Percentiles rank a stretch among this genome's conserved stretches.
phyloP scores from a whole-genome alignment of 1,140 invertebrate genomes.

The Protaetia brevitarsis region DNA sequence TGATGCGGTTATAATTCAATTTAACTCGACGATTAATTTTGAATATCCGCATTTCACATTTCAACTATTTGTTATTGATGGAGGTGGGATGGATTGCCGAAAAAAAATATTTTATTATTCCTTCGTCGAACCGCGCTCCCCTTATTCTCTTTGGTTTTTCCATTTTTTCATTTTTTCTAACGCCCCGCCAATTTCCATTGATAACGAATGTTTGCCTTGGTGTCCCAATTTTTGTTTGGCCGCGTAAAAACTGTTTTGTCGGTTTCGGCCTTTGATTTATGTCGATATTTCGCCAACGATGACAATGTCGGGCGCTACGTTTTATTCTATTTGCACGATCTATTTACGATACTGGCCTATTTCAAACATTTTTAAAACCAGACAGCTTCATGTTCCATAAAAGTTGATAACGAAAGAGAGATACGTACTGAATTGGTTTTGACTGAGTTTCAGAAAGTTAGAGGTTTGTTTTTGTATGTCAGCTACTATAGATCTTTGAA shows the following conservation, averaged over 20 bases:
- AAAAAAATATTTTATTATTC: constrained; percentile 15
- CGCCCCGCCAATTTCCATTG: constrained; percentile 10
- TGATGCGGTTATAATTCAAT: constrained; percentile 32
- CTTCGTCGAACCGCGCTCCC: neutral
- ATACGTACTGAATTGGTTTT: no score
- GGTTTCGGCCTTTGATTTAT: constrained; percentile 5
- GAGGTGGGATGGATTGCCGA: neutral
- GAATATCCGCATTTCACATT: constrained; percentile 22
- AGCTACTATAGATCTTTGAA: no score
- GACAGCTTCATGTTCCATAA: no score
- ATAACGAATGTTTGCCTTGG: constrained; percentile 12
- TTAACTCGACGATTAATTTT: constrained; percentile 27
- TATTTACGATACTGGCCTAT: neutral
- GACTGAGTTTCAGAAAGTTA: no score
- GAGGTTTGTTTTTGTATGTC: no score
- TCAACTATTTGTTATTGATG: constrained; percentile 23
- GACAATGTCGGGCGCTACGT: neutral
- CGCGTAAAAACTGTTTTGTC: constrained; percentile 5
- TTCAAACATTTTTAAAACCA: no score
- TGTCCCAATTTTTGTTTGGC: constrained; percentile 9
- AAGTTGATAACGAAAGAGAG: no score
- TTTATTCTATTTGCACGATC: neutral
- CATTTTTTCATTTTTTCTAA: neutral
- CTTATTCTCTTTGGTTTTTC: constrained; percentile 1
- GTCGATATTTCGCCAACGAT: neutral